Evolutionary conservation across 92 coral and sea anemone species (phyloP), one percentile per base, ranked within the genome.

Genomic region (Diadumene lineata): DNA sequence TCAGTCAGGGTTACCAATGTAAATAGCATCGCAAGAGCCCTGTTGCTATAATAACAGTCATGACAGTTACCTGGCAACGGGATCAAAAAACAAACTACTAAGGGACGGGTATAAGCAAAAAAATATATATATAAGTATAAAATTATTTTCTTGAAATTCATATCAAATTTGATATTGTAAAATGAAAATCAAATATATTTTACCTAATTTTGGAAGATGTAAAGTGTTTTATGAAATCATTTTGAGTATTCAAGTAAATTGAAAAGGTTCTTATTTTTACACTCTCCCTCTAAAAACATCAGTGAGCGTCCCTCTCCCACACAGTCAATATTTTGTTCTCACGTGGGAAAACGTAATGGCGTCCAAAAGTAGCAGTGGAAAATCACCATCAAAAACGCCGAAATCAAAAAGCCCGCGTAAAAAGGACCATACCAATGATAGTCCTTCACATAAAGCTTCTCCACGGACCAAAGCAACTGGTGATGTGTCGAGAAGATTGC

Each of bases 1-100:
- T 66, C 31, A 51, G 24, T 66, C 24, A 64, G n/a, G 62, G 81
- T 76, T 57, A 67, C 70, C 64, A 76, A 62, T 66, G 81, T 76
- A 76, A 76, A 76, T 76, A 76, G 64, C 70, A 24, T 31, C 19
- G 32, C 38, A 67, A 30, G 31, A 48, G 68, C 75, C 57, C 68
- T 68, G 92, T 87, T 87, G 92, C 92, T 83, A 83, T 68, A 82
- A 68, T 84, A 87, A 87, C 81, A 83, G 48, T 34, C 51, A 34
- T 46, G 0, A 10, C n/a, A 70, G 86, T 81, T 80, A 73, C 92
- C 63, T 28, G 56, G 92, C 83, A 82, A 86, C 91, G 32, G 11
- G 24, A 24, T 0, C 57, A 38, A n/a, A 38, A 11, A 8, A 21
- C 4, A 34, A 23, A 7, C 25, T 2, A 8, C 25, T 24, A 11